These are phyloP conservation scores for Andrena cerasifolii DNA, from an alignment of 1,140 invertebrate genomes.

Conservation along the genomic window DNA sequence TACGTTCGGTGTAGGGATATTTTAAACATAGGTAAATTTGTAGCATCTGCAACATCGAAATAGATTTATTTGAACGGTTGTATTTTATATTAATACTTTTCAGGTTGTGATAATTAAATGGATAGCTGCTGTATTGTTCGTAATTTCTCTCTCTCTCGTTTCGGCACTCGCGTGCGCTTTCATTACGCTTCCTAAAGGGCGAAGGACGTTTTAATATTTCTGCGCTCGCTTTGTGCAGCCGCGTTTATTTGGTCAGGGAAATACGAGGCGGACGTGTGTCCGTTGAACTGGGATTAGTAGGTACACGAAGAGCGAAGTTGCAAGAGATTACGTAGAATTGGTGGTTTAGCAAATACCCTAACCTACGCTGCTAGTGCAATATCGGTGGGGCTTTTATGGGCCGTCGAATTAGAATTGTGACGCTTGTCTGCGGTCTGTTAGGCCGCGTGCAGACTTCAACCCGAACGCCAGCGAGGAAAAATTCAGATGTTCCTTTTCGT, in stretches of 20 bases:
- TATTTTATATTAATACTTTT: too few relatives aligned
- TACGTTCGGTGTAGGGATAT: too few relatives aligned
- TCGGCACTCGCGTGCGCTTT: not conserved
- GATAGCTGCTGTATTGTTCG: too few relatives aligned
- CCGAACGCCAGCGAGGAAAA: too few relatives aligned
- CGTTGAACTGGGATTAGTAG: conserved; percentile 33
- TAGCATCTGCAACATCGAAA: too few relatives aligned
- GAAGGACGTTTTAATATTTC: conserved; percentile 12
- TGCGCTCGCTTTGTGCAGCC: not conserved
- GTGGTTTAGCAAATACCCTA: conserved; percentile 38
- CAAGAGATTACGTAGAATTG: conserved; percentile 20
- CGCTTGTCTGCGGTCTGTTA: conserved; percentile 28
- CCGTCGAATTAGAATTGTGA: conserved; percentile 49
- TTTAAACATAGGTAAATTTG: too few relatives aligned
- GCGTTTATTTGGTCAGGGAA: not conserved
- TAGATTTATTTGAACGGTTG: too few relatives aligned
- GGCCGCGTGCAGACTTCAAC: too few relatives aligned
- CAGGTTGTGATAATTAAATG: too few relatives aligned
- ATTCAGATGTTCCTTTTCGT: too few relatives aligned
- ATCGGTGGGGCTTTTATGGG: conserved; percentile 34
- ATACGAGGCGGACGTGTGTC: conserved; percentile 10
- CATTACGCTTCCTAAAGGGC: not conserved
- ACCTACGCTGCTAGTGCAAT: conserved; percentile 16
- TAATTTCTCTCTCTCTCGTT: too few relatives aligned
- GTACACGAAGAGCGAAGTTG: conserved; percentile 14